A percentile compares a stretch with the other conserved stretches of the same genome.
Evolutionary conservation across 2,113 vertebrate genomes (phyloP).

Genomic region (Eretmochelys imbricata): DNA sequence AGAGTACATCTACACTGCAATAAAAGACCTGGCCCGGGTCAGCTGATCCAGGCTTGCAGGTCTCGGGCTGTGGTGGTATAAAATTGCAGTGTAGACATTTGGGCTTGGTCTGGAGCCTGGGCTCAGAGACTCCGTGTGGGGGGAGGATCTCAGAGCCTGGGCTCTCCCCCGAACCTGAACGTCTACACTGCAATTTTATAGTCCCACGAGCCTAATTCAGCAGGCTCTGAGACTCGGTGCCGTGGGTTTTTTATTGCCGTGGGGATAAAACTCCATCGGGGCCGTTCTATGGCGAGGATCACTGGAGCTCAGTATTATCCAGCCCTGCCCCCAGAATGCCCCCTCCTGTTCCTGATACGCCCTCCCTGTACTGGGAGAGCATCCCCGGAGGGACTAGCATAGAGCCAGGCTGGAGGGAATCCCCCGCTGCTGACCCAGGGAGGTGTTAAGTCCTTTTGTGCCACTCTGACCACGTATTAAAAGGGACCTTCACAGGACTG

Average conservation of each 20-base stretch:
- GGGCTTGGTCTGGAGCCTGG: too few species aligned
- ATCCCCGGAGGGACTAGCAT: too few species aligned
- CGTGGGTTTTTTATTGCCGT: too few species aligned
- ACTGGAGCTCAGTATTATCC: too few species aligned
- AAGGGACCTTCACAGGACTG: neutral
- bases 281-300: too few species aligned
- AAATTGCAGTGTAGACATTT: neutral
- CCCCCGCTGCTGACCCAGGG: neutral
- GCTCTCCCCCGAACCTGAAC: too few species aligned
- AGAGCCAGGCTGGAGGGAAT: neutral
- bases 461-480: neutral
- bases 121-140: neutral
- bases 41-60: neutral
- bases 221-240: too few species aligned
- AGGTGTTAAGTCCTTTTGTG: neutral
- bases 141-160: too few species aligned
- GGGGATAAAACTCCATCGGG: too few species aligned
- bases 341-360: neutral
- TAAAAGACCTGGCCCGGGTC: neutral
- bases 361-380: neutral
- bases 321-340: neutral
- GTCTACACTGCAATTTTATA: too few species aligned
- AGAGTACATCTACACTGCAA: too few species aligned
- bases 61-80: neutral
- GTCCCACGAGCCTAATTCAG: too few species aligned